phyloP scores from a whole-genome alignment of 2,797 vertebrate species.

The Lophotriccus pileatus region DNA sequence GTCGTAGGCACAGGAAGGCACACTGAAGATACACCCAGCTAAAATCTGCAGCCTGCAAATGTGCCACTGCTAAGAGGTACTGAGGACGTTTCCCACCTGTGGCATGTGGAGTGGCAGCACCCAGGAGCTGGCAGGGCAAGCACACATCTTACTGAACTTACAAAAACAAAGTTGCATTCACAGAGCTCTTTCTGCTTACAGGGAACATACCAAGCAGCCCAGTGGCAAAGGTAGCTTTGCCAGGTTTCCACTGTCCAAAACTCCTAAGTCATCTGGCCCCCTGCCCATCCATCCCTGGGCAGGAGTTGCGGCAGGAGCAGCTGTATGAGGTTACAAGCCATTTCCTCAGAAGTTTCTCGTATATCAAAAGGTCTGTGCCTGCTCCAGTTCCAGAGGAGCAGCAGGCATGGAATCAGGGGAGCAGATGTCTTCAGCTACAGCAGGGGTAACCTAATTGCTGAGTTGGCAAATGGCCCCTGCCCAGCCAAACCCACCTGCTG shows the following conservation, averaged over 20 bases:
- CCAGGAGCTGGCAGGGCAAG: not conserved
- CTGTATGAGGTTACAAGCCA: not conserved
- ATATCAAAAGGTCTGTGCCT: not conserved
- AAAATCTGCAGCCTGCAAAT: not conserved
- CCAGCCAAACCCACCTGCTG: not conserved
- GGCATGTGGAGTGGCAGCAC: not conserved
- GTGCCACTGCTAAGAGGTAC: fast-evolving
- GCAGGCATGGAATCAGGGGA: not conserved
- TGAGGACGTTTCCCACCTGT: fast-evolving
- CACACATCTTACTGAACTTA: fast-evolving
- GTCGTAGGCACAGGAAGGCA: too few species aligned
- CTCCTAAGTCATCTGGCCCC: not conserved
- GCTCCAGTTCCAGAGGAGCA: not conserved
- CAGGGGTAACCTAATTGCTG: not conserved
- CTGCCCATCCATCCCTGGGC: not conserved
- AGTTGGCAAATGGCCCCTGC: not conserved
- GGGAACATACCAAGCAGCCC: not conserved
- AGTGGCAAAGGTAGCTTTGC: not conserved
- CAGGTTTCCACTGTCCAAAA: not conserved
- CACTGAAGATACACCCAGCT: not conserved
- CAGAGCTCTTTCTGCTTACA: not conserved
- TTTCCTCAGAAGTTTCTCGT: not conserved
- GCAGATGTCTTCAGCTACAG: not conserved
- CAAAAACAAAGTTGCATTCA: fast-evolving
- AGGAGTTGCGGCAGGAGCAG: not conserved